Conservation (phyloP, 2,113 vertebrate genomes). For the Myiagra hebetior region DNA sequence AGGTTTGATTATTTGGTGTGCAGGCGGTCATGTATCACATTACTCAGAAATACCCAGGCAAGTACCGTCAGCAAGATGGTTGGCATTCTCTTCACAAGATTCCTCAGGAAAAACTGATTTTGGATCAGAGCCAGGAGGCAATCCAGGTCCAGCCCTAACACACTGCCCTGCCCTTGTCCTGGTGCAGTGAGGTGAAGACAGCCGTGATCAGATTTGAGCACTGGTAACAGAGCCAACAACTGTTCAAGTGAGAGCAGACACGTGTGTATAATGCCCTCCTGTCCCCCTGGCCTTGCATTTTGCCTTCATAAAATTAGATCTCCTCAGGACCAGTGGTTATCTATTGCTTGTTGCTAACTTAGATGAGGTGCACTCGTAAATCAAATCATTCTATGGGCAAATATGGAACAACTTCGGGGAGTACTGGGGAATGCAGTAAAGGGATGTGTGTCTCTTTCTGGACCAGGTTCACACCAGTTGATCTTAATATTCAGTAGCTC, state of each 20-base stretch:
- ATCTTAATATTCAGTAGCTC: not conserved
- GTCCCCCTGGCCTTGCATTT: not conserved
- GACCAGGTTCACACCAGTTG: not conserved
- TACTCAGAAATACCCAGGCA: not conserved
- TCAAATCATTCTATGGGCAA: not conserved
- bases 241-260: not conserved
- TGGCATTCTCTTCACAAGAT: not conserved
- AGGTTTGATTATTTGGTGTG: not conserved
- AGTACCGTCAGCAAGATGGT: not conserved
- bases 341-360: not conserved
- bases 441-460: not conserved
- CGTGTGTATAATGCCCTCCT: not conserved
- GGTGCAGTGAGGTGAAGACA: not conserved
- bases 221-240: not conserved
- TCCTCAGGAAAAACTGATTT: not conserved
- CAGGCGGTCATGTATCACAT: not conserved
- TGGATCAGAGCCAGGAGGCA: not conserved
- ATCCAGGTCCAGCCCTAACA: not conserved
- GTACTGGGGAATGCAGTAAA: not conserved
- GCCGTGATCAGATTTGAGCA: not conserved
- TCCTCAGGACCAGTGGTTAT: not conserved
- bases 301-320: not conserved
- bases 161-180: not conserved
- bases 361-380: not conserved
- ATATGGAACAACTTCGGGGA: accelerated